These are phyloP conservation scores for Rhagoletis pomonella DNA, from an alignment of 1,140 invertebrate species.

Conservation along the genomic window DNA sequence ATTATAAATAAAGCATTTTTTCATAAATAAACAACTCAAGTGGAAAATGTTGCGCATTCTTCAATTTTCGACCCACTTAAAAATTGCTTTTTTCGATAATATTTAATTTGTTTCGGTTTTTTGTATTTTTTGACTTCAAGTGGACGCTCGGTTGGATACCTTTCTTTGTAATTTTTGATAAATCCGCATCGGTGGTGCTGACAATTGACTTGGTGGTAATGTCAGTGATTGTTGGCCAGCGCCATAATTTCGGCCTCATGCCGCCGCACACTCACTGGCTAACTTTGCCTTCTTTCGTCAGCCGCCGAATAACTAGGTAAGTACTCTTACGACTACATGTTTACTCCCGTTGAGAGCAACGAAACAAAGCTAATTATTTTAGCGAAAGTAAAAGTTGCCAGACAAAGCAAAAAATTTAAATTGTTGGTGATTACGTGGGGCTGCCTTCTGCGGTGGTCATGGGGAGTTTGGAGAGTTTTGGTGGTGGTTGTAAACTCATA, in stretches of 20 bases:
- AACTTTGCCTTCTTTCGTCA: background rate
- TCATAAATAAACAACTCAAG: constrained; percentile 39
- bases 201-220: constrained; percentile 35
- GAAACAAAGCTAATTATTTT: constrained; percentile 34
- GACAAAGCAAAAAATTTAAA: constrained; percentile 20
- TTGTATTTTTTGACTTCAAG: background rate
- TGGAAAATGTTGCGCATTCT: constrained; percentile 4
- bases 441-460: background rate
- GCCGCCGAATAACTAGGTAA: background rate
- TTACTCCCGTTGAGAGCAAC: constrained; percentile 15
- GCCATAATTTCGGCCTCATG: constrained; percentile 10
- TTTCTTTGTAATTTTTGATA: constrained; percentile 9
- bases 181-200: constrained; percentile 15
- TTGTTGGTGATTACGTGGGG: constrained; percentile 7
- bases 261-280: background rate
- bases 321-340: background rate
- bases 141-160: background rate
- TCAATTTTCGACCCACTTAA: constrained; percentile 11
- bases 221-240: background rate
- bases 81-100: background rate
- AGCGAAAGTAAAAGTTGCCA: constrained; percentile 48
- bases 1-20: background rate
- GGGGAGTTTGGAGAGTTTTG: constrained; percentile 10
- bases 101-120: background rate
- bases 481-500: background rate